Conservation (phyloP, 2,797 vertebrate species). For the Avahi laniger region DNA sequence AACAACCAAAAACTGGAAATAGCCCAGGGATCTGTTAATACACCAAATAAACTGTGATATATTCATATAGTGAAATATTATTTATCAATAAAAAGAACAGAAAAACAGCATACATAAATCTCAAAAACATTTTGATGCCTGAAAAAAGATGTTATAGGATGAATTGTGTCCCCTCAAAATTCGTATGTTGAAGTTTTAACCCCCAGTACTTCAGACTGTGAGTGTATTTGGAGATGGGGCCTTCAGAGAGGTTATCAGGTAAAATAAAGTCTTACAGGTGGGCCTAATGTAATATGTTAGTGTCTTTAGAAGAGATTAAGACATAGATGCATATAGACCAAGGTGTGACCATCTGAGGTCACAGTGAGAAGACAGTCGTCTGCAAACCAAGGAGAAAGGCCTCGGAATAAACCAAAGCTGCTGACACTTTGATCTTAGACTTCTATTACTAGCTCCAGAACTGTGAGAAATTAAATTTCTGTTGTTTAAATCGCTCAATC, state of each 20-base stretch:
- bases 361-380: background rate
- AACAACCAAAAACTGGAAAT: background rate
- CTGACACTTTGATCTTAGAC: background rate
- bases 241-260: background rate
- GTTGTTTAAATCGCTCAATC: background rate
- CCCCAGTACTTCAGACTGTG: background rate
- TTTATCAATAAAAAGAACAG: background rate
- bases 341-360: background rate
- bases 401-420: background rate
- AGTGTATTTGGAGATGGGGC: background rate
- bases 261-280: background rate
- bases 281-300: background rate
- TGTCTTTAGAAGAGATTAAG: background rate
- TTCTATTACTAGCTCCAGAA: background rate
- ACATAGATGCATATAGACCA: background rate
- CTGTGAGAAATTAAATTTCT: background rate
- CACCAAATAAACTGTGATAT: background rate
- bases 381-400: background rate
- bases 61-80: background rate
- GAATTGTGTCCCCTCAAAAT: background rate
- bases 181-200: background rate
- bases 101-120: background rate
- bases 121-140: constrained; percentile 1
- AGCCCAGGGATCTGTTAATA: background rate
- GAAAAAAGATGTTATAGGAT: background rate